Base-by-base conservation (phyloP, 2,113 vertebrate species). In the Bujurquina vittata region DNA sequence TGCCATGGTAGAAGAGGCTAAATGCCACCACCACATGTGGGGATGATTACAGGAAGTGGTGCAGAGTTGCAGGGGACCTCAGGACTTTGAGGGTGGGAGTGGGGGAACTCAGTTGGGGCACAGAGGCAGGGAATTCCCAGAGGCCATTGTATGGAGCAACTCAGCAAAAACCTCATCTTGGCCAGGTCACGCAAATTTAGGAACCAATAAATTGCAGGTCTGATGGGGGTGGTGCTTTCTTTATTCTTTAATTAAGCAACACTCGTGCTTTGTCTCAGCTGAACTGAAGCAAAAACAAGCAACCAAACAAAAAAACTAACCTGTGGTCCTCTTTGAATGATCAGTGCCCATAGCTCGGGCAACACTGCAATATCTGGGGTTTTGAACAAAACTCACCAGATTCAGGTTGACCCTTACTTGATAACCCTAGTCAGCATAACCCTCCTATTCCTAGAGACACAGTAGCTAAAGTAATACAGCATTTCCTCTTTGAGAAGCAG, bases 11-110 rank as follows among this genome's bases (percentile, higher is more conserved):
- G 88, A 83, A 67, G 81, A 91, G 85, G 90, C 91, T 93, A 88
- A 92, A 92, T 93, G 92, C 92, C 90, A 91, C 94, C 91, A 79
- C 95, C 93, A 93, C 95, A 94, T 95, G 93, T 93, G 92, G 92
- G 90, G 92, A 94, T 94, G 95, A 94, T 95, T 95, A 94, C 94
- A 95, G 95, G 95, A 95, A 95, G 94, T 93, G 56, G 89, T 87
- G 87, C 87, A 87, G 83, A 94, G 89, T 91, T 88, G 91, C 87
- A 86, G 92, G 94, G 90, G 92, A 93, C 90, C 91, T 83, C 43
- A 9, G 83, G 85, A 92, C 77, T 89, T 84, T 81, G 60, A 80
- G 81, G 81, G 81, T 72, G 74, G 72, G 84, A 62, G 76, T 31
- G 80, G 75, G 33, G 79, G 87, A 77, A 77, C 80, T 75, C 88